These are phyloP conservation scores for Hydrocynus forskahlii DNA, from an alignment of 2,797 vertebrate species.

Conservation along the genomic window DNA sequence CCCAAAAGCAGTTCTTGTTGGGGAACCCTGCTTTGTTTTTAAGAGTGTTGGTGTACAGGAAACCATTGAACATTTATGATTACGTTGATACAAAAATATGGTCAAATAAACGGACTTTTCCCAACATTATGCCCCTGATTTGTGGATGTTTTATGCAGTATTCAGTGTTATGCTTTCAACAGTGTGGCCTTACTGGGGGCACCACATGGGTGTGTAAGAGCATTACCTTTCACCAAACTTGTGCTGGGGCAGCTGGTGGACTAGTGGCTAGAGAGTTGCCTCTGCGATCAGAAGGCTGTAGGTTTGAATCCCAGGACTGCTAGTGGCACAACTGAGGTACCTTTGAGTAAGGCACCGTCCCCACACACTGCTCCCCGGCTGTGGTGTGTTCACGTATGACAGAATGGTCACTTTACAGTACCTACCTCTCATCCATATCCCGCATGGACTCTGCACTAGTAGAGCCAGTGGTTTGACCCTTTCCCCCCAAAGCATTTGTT, in stretches of 20 bases:
- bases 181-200: not conserved
- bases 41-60: not conserved
- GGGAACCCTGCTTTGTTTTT: no score
- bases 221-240: not conserved
- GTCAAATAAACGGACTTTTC: not conserved
- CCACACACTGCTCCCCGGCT: no score
- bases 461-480: not conserved
- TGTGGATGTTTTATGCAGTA: not conserved
- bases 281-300: no score
- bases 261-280: no score
- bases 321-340: no score
- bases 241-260: no score
- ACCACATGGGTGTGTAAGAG: not conserved
- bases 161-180: not conserved
- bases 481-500: not conserved
- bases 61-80: not conserved
- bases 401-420: no score
- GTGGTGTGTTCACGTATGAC: no score
- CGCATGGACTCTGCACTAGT: not conserved
- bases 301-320: no score
- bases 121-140: not conserved
- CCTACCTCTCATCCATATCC: not conserved
- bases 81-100: not conserved
- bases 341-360: no score
- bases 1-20: no score